Evolutionary conservation across 1,140 invertebrate species (phyloP), one percentile per base, ranked within the genome.

Genomic region (Lutraria rhynchaena): DNA sequence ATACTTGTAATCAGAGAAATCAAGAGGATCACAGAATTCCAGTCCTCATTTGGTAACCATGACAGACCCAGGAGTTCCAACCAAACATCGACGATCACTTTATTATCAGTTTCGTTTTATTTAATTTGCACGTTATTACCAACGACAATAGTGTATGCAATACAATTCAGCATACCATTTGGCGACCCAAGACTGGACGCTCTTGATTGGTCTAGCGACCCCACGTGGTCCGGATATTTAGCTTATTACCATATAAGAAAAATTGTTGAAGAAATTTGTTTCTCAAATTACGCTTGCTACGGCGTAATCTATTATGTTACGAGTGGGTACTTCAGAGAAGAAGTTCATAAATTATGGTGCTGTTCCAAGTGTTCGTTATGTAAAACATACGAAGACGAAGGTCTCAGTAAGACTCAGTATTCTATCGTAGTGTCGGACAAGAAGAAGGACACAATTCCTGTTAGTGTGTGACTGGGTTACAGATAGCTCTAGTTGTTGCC

Each of bases 231-330:
- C 22, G 67, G 49, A 5, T 82, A 86, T 51, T 84, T 91, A 65
- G 85, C 81, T 3, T 91, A 89, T 77, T 51, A 87, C n/a, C 84
- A 82, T 53, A 83, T 78, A 13, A 65, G 86, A 46, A 85, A 84
- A 65, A 78, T 91, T n/a, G 73, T 90, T 13, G 86, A 90, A 46
- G 85, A 85, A 55, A 77, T 91, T 15, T 86, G 89, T 61, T 65
- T 90, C 22, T 89, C 90, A 1, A 90, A 91, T 76, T 91, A 86
- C 77, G 86, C 87, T n/a, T 88, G 84, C 69, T 90, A 91, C 76
- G 85, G 90, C 51, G 83, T 89, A 76, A 87, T 91, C 31, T 91
- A 91, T 73, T 84, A 82, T 24, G 63, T 86, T 1, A 91, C 90
- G 7, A 89, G 90, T 17, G 81, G 84, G 58, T 82, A 85, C 61